These are phyloP conservation scores for Tachina lurida DNA, from an alignment of 2,888 invertebrate genomes.

Conservation along the genomic window DNA sequence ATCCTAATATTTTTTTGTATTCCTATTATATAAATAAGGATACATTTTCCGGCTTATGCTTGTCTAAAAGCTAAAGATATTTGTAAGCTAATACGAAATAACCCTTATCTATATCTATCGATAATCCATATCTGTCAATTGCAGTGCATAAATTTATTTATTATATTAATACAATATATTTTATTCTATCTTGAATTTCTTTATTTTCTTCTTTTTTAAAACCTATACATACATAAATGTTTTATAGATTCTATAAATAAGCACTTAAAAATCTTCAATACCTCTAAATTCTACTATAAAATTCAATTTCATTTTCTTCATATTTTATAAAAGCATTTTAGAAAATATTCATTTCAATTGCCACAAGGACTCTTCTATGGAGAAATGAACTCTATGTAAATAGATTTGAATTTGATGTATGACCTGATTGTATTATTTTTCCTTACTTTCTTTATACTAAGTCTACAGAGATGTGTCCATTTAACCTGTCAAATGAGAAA, in stretches of 20 bases:
- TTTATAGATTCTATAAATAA: neutral
- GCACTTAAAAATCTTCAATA: neutral
- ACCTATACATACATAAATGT: neutral
- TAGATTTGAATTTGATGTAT: slow-evolving; percentile 16
- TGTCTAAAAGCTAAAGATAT: no score
- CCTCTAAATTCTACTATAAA: neutral
- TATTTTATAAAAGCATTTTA: neutral
- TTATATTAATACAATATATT: no score
- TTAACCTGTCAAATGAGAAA: slow-evolving; percentile 39
- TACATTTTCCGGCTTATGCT: no score
- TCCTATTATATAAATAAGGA: no score
- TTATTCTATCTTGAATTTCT: no score
- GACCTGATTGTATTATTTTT: neutral
- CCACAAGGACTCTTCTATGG: neutral
- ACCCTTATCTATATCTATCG: no score
- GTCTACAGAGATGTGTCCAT: slow-evolving; percentile 37
- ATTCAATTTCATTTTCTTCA: neutral
- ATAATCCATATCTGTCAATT: no score
- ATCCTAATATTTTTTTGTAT: no score
- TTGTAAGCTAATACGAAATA: no score
- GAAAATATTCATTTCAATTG: slow-evolving; percentile 11
- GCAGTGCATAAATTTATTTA: no score
- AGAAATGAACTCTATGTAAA: neutral
- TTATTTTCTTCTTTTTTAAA: neutral
- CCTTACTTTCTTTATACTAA: neutral